These are phyloP conservation scores for Chloroclystis v-ata DNA, from an alignment of 2,888 invertebrate species.

Conservation along the genomic window DNA sequence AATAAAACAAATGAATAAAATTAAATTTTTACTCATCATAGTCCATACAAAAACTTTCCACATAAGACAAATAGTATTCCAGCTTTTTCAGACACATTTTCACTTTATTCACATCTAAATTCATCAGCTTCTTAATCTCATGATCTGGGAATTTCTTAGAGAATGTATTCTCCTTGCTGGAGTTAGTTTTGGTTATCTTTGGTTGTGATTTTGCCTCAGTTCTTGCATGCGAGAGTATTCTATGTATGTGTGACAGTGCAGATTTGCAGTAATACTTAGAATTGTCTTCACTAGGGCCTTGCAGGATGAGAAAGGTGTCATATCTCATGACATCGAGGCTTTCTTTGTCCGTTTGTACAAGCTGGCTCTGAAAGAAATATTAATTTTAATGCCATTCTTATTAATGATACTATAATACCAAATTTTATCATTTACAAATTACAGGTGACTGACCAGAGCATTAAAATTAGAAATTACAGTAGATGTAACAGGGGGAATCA, in stretches of 20 bases:
- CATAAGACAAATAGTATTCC: conserved; percentile 84
- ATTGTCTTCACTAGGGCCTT: conserved; percentile 77
- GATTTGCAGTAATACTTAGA: conserved; percentile 79
- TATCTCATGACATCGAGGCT: conserved; percentile 77
- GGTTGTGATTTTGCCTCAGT: conserved; percentile 8
- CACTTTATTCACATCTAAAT: conserved; percentile 74
- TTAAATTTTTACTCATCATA: conserved; percentile 41
- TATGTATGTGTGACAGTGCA: conserved; percentile 82
- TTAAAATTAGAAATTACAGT: too few relatives aligned
- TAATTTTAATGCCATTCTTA: conserved; percentile 26
- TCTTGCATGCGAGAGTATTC: conserved; percentile 73
- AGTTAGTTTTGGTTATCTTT: not conserved
- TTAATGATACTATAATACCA: too few relatives aligned
- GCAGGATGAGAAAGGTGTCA: conserved; percentile 80
- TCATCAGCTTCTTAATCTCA: conserved; percentile 62
- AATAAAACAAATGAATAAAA: not conserved
- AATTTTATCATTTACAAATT: too few relatives aligned
- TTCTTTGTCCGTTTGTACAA: conserved; percentile 76
- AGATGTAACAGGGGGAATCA: too few relatives aligned
- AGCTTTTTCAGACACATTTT: conserved; percentile 81
- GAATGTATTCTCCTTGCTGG: conserved; percentile 51
- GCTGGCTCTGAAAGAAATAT: conserved; percentile 70
- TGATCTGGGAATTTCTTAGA: conserved; percentile 78
- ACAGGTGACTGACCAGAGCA: too few relatives aligned
- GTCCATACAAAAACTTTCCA: conserved; percentile 62